A percentile compares a stretch with the other conserved stretches of the same genome.
These are phyloP conservation scores for Serrognathus titanus DNA, from an alignment of 2,888 invertebrate species.

Conservation along the genomic window DNA sequence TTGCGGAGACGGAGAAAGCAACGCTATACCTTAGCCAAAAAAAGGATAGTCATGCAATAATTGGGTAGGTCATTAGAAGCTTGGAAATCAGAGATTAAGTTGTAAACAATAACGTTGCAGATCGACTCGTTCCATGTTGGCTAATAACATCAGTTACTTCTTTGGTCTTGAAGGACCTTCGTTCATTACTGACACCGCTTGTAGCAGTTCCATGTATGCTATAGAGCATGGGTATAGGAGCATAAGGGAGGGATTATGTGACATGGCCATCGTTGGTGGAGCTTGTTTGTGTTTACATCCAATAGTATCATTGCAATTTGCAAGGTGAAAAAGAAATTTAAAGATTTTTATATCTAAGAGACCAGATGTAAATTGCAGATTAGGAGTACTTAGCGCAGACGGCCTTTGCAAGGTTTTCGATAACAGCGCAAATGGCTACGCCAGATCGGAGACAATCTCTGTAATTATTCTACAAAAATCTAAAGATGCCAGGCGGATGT, in stretches of 20 bases:
- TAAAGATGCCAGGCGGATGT: slow-evolving; percentile 50
- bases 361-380: slow-evolving; percentile 39
- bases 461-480: slow-evolving; percentile 70
- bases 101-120: neutral
- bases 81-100: neutral
- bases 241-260: slow-evolving; percentile 77
- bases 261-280: slow-evolving; percentile 87
- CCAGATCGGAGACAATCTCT: slow-evolving; percentile 75
- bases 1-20: slow-evolving; percentile 72
- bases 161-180: slow-evolving; percentile 85
- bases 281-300: slow-evolving; percentile 84
- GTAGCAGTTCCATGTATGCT: slow-evolving; percentile 89
- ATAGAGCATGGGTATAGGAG: slow-evolving; percentile 77
- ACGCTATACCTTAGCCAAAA: neutral
- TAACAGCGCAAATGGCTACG: slow-evolving; percentile 75
- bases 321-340: slow-evolving; percentile 49
- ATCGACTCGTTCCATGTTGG: slow-evolving; percentile 66
- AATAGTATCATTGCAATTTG: slow-evolving; percentile 83
- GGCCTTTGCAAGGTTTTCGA: slow-evolving; percentile 92
- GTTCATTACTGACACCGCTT: slow-evolving; percentile 85
- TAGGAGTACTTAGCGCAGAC: slow-evolving; percentile 76
- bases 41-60: neutral
- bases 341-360: slow-evolving; percentile 22
- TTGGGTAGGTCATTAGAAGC: neutral
- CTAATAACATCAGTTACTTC: slow-evolving; percentile 84